phyloP scores from a whole-genome alignment of 1,140 invertebrate species.

The Drosophila pachea region DNA sequence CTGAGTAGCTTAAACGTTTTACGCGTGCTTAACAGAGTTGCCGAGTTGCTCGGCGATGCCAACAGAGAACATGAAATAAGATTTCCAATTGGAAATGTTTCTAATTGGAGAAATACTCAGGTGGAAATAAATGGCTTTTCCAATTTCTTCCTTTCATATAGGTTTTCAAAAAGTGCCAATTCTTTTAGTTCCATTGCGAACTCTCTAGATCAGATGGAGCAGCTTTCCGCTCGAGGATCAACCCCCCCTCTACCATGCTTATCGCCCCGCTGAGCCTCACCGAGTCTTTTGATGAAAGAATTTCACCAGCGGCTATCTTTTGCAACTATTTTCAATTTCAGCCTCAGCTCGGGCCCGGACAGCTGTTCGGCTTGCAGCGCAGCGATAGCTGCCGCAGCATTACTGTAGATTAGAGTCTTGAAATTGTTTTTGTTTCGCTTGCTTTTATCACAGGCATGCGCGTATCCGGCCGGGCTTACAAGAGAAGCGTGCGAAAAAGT shows the following conservation, averaged over 20 bases:
- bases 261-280: slow-evolving; percentile 10
- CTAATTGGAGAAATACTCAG: no score
- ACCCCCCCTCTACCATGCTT: neutral
- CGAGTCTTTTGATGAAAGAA: slow-evolving; percentile 65
- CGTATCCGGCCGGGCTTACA: slow-evolving; percentile 47
- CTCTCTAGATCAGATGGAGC: no score
- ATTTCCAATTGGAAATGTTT: neutral
- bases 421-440: slow-evolving; percentile 15
- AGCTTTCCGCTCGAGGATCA: no score
- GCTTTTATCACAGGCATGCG: slow-evolving; percentile 52
- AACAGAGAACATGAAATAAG: neutral
- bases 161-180: neutral
- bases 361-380: slow-evolving; percentile 24
- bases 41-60: slow-evolving; percentile 10
- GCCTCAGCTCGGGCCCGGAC: slow-evolving; percentile 10
- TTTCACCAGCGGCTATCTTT: slow-evolving; percentile 55
- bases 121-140: neutral
- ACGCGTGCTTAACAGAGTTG: slow-evolving; percentile 47
- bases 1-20: slow-evolving; percentile 10
- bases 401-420: slow-evolving; percentile 58
- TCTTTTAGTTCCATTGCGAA: no score
- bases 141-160: neutral
- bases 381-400: slow-evolving; percentile 16
- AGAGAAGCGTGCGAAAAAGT: slow-evolving; percentile 72
- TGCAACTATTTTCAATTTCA: slow-evolving; percentile 69